Evolutionary conservation across 2,888 invertebrate genomes (phyloP).

Genomic region (Ectobius pallidus): DNA sequence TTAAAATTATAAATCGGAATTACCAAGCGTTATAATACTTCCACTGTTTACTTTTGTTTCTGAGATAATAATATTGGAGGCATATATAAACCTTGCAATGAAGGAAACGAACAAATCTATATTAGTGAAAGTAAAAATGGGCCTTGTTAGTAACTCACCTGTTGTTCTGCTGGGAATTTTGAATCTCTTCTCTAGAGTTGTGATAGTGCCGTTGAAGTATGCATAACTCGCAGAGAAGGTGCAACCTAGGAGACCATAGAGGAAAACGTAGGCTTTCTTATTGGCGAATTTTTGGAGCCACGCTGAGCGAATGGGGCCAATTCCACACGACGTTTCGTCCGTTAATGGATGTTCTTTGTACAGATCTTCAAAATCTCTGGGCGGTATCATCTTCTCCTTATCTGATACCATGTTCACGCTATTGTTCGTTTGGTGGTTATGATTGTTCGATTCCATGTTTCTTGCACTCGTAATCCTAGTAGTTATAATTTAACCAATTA

Average conservation of each 20-base stretch:
- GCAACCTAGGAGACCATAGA: slow-evolving; percentile 71
- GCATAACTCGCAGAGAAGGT: slow-evolving; percentile 72
- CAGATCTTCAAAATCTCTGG: slow-evolving; percentile 53
- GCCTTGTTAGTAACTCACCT: too few species aligned
- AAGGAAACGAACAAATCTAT: too few species aligned
- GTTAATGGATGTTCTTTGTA: slow-evolving; percentile 60
- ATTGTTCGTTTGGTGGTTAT: not conserved
- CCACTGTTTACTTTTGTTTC: too few species aligned
- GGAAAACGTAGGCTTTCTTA: slow-evolving; percentile 63
- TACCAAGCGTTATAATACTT: too few species aligned
- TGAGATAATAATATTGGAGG: too few species aligned
- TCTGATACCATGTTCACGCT: not conserved
- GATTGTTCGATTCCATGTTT: slow-evolving; percentile 7
- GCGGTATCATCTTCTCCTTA: slow-evolving; percentile 20
- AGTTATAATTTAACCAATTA: too few species aligned
- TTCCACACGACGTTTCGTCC: slow-evolving; percentile 69
- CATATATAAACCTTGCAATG: too few species aligned
- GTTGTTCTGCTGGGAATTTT: slow-evolving; percentile 74
- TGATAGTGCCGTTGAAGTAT: slow-evolving; percentile 76
- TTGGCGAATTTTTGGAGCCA: slow-evolving; percentile 65
- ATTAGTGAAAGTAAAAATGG: too few species aligned
- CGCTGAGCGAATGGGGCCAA: slow-evolving; percentile 64
- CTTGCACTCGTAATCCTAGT: too few species aligned
- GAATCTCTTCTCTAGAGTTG: slow-evolving; percentile 74
- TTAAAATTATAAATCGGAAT: too few species aligned